Conservation (phyloP, 2,888 invertebrate species). For the Augochlorella aurata region DNA sequence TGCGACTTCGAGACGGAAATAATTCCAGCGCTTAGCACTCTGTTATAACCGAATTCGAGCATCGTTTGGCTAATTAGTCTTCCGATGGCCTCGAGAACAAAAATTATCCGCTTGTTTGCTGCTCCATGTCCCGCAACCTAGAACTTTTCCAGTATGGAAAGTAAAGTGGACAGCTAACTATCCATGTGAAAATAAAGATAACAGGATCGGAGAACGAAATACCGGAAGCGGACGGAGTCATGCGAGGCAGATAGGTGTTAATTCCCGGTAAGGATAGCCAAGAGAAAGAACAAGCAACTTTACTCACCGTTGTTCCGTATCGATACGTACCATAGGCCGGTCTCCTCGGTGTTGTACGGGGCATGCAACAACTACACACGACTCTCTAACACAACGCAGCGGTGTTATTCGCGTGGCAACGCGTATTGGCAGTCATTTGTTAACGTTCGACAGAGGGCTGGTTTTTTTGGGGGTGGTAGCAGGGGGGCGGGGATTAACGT, state of each 20-base stretch:
- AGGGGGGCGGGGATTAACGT: not conserved
- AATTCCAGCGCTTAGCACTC: no score
- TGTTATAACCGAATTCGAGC: no score
- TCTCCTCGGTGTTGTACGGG: constrained; percentile 38
- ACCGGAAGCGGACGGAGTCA: constrained; percentile 9
- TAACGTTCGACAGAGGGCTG: constrained; percentile 21
- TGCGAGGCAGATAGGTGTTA: constrained; percentile 20
- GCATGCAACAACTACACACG: constrained; percentile 62
- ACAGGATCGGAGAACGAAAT: not conserved
- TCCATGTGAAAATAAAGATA: not conserved
- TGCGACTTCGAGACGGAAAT: no score
- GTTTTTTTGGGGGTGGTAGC: constrained; percentile 6
- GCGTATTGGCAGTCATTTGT: constrained; percentile 36
- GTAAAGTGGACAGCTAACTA: not conserved
- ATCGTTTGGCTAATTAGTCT: no score
- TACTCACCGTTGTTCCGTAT: constrained; percentile 55
- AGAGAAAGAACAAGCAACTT: constrained; percentile 35
- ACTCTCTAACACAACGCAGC: constrained; percentile 47
- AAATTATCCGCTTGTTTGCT: not conserved
- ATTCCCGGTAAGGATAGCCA: constrained; percentile 12
- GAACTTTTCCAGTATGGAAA: not conserved
- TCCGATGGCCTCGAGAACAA: not conserved
- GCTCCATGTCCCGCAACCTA: not conserved
- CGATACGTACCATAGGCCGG: constrained; percentile 56
- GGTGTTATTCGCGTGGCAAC: constrained; percentile 52